Evolutionary conservation across 2,797 vertebrate genomes (phyloP).

Genomic region (Siniperca undulata): DNA sequence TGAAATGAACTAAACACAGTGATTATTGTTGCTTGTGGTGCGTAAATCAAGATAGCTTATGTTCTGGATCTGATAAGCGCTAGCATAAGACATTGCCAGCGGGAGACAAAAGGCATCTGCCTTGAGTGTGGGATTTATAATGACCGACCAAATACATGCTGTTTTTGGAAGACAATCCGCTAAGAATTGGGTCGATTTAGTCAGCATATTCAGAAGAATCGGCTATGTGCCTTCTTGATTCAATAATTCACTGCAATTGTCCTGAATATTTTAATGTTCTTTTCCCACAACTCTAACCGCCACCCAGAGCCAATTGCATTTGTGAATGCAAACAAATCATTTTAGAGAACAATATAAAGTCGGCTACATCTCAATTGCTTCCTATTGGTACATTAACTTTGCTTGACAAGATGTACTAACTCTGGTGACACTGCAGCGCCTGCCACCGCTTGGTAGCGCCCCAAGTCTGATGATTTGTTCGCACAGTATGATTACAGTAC

Average conservation of each 20-base stretch:
- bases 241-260: not conserved
- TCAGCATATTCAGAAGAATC: conserved; percentile 58
- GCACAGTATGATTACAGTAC: not conserved
- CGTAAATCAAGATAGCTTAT: conserved; percentile 9
- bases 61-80: conserved; percentile 8
- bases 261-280: not conserved
- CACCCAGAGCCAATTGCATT: not conserved
- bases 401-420: not conserved
- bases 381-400: not conserved
- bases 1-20: conserved; percentile 14
- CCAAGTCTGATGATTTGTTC: conserved; percentile 22
- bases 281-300: not conserved
- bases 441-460: conserved; percentile 74
- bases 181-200: conserved; percentile 16
- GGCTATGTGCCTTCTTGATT: not conserved
- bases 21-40: conserved; percentile 19
- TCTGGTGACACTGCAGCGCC: not conserved
- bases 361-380: not conserved
- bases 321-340: not conserved
- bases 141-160: conserved; percentile 21
- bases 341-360: not conserved
- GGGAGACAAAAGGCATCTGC: not conserved
- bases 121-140: conserved; percentile 11
- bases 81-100: not conserved
- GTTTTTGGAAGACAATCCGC: conserved; percentile 29